A percentile compares a stretch with the other conserved stretches of the same genome.
These are phyloP conservation scores for Venusia cambrica DNA, from an alignment of 2,888 invertebrate genomes.

Conservation along the genomic window DNA sequence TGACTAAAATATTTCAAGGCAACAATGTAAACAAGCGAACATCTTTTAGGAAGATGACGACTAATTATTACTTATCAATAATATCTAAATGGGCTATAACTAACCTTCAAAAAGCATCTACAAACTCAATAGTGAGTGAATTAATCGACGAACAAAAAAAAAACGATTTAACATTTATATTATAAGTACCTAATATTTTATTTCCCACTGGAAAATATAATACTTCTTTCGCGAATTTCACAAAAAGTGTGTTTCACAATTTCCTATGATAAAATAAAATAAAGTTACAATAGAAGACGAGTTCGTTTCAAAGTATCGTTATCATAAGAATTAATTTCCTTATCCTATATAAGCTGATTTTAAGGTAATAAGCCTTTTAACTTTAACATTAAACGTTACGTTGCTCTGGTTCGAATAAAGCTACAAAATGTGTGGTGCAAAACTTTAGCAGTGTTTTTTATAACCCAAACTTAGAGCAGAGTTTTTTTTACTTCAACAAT, in stretches of 20 bases:
- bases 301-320: slow-evolving; percentile 21
- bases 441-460: no score
- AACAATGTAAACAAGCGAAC: slow-evolving; percentile 61
- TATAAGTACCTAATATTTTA: no score
- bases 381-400: slow-evolving; percentile 18
- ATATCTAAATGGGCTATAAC: slow-evolving; percentile 13
- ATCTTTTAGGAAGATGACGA: slow-evolving; percentile 47
- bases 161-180: no score
- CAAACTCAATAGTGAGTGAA: slow-evolving; percentile 7
- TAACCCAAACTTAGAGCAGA: no score
- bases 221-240: no score
- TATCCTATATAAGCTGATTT: slow-evolving; percentile 26
- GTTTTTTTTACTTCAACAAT: no score
- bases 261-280: no score
- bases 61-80: slow-evolving; percentile 36
- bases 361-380: slow-evolving; percentile 23
- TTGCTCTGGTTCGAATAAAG: slow-evolving; percentile 10
- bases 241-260: no score
- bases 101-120: slow-evolving; percentile 6
- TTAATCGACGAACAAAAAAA: no score
- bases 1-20: slow-evolving; percentile 68
- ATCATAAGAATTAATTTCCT: slow-evolving; percentile 32
- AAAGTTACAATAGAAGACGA: slow-evolving; percentile 23
- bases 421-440: slow-evolving; percentile 15
- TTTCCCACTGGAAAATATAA: no score